Conservation (phyloP, 1,140 invertebrate species). For the Drosophila fuyamai region DNA sequence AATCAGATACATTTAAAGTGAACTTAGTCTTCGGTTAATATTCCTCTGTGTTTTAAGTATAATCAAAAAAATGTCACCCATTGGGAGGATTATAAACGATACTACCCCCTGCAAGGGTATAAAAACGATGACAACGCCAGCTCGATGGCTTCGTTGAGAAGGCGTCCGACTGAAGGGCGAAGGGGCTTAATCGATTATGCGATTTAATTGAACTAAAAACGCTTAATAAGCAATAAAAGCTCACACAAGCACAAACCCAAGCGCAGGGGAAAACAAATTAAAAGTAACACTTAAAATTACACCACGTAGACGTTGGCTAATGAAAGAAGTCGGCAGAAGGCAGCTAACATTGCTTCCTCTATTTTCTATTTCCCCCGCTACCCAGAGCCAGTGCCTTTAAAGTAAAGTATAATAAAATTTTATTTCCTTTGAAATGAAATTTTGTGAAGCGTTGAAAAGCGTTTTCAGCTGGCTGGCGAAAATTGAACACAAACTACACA, state of each 20-base stretch:
- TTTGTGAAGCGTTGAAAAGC: slow-evolving; percentile 76
- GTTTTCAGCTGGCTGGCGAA: slow-evolving; percentile 34
- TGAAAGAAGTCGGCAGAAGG: slow-evolving; percentile 54
- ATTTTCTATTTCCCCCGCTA: not conserved
- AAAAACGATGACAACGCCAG: slow-evolving; percentile 12
- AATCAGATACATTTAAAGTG: no score
- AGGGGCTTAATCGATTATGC: slow-evolving; percentile 78
- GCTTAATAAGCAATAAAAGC: slow-evolving; percentile 81
- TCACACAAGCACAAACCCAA: slow-evolving; percentile 50
- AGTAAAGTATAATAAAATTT: slow-evolving; percentile 77
- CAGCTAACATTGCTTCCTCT: not conserved
- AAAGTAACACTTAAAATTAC: slow-evolving; percentile 82
- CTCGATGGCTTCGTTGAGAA: slow-evolving; percentile 9
- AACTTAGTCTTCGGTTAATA: no score
- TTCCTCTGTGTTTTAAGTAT: no score
- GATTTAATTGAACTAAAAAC: slow-evolving; percentile 83
- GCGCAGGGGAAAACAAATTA: slow-evolving; percentile 66
- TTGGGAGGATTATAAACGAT: no score
- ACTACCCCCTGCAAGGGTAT: slow-evolving; percentile 17
- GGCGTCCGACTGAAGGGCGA: slow-evolving; percentile 12
- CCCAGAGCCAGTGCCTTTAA: slow-evolving; percentile 42
- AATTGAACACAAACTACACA: slow-evolving; percentile 24
- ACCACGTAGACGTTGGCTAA: slow-evolving; percentile 74
- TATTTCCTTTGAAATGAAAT: slow-evolving; percentile 80
- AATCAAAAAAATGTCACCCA: not conserved